These are phyloP conservation scores for Struthidea cinerea DNA, from an alignment of 2,113 vertebrate genomes.

Conservation along the genomic window DNA sequence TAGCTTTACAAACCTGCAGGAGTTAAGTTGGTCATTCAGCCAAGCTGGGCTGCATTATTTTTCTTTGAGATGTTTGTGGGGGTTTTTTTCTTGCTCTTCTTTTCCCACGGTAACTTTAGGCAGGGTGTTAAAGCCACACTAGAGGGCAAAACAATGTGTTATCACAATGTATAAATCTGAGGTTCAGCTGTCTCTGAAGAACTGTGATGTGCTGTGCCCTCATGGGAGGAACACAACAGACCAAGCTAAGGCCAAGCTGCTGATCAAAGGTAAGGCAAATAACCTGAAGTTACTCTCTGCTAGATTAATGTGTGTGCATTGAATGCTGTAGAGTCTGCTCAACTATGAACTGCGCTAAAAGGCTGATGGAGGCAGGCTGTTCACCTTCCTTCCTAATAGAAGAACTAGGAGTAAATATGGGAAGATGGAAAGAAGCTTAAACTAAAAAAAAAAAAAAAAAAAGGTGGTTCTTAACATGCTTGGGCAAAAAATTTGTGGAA, in stretches of 20 bases:
- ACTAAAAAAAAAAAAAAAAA: not conserved
- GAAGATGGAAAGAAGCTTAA: not conserved
- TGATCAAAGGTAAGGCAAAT: not conserved
- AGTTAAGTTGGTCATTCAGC: not conserved
- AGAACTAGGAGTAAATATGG: not conserved
- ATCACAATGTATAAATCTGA: accelerated
- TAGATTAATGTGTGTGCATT: not conserved
- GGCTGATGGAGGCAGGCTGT: not conserved
- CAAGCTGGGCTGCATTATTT: not conserved
- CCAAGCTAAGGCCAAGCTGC: not conserved
- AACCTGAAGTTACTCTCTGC: not conserved
- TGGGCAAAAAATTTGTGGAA: not conserved
- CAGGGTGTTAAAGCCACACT: not conserved
- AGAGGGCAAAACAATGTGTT: not conserved
- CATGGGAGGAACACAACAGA: not conserved
- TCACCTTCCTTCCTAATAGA: not conserved
- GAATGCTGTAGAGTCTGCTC: not conserved
- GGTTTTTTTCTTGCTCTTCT: not conserved
- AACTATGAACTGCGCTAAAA: not conserved
- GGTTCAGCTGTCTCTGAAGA: not conserved
- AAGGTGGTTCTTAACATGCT: not conserved
- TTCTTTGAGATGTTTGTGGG: not conserved
- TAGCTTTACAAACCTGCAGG: not conserved
- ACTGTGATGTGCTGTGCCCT: not conserved
- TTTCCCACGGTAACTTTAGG: not conserved